These are phyloP conservation scores for Pararge aegeria DNA, from an alignment of 1,140 invertebrate species.

Conservation along the genomic window DNA sequence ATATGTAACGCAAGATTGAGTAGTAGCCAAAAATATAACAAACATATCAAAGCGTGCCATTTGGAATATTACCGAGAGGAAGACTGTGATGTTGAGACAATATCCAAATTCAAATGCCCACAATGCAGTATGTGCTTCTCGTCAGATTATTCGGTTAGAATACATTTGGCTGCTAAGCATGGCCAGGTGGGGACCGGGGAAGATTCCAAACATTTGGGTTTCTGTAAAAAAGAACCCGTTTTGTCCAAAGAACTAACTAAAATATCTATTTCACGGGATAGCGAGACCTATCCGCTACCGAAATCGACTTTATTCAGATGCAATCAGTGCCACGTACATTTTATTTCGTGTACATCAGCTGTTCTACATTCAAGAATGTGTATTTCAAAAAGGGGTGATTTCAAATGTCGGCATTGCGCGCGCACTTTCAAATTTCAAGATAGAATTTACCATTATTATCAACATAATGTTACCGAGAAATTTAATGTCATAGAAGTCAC, in stretches of 20 bases:
- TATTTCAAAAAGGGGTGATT: slow-evolving; percentile 22
- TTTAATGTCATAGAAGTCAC: slow-evolving; percentile 26
- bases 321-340: slow-evolving; percentile 36
- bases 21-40: slow-evolving; percentile 9
- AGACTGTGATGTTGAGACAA: neutral
- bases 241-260: neutral
- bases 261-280: neutral
- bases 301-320: slow-evolving; percentile 33
- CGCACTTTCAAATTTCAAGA: slow-evolving; percentile 27
- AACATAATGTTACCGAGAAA: slow-evolving; percentile 26
- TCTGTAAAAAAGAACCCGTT: no score
- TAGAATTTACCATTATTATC: slow-evolving; percentile 17
- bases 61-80: neutral
- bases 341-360: slow-evolving; percentile 24
- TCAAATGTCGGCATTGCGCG: slow-evolving; percentile 30
- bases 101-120: slow-evolving; percentile 11
- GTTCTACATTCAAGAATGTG: slow-evolving; percentile 28
- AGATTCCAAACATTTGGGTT: neutral
- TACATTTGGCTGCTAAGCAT: slow-evolving; percentile 21
- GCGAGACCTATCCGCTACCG: slow-evolving; percentile 17
- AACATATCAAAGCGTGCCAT: slow-evolving; percentile 2
- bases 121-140: slow-evolving; percentile 22
- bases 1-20: neutral
- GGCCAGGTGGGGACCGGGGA: neutral
- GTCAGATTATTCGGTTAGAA: slow-evolving; percentile 18